phyloP scores from a whole-genome alignment of 2,113 vertebrate species.

The Passer domesticus region DNA sequence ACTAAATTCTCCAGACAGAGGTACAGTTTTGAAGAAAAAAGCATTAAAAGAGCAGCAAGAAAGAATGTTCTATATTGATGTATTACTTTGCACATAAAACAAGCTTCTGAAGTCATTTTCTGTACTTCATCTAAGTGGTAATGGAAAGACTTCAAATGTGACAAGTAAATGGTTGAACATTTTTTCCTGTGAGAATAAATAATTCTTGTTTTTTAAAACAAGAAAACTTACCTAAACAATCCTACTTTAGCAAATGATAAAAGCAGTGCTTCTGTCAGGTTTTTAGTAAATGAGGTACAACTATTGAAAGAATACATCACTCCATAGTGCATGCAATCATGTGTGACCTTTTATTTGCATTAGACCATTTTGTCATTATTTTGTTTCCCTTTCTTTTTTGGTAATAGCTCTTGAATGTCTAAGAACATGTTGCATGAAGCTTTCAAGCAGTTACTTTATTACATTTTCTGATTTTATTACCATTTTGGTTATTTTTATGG shows the following conservation, averaged over 20 bases:
- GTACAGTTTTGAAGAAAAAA: conserved; percentile 80
- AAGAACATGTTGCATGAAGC: conserved; percentile 27
- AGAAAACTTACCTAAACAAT: conserved; percentile 57
- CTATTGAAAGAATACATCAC: conserved; percentile 58
- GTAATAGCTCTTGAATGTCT: conserved; percentile 30
- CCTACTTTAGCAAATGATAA: conserved; percentile 51
- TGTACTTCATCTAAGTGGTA: conserved; percentile 69
- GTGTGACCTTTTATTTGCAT: conserved; percentile 53
- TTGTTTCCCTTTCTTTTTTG: conserved; percentile 49
- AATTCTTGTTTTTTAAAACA: conserved; percentile 54
- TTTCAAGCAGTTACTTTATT: conserved; percentile 37
- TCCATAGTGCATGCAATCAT: conserved; percentile 59
- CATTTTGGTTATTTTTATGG: conserved; percentile 20
- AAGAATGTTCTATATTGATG: conserved; percentile 64
- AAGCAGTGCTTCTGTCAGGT: conserved; percentile 77
- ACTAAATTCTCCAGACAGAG: conserved; percentile 96
- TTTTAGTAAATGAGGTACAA: conserved; percentile 75
- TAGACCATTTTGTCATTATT: conserved; percentile 18
- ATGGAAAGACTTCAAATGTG: conserved; percentile 71
- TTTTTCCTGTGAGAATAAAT: conserved; percentile 64
- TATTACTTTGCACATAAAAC: conserved; percentile 67
- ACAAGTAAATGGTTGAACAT: conserved; percentile 71
- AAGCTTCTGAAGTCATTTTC: conserved; percentile 76
- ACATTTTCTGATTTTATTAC: conserved; percentile 23
- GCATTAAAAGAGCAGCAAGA: conserved; percentile 24